A percentile compares a stretch with the other conserved stretches of the same genome.
These are phyloP conservation scores for Nymphalis c-album DNA, from an alignment of 2,888 invertebrate species.

Conservation along the genomic window DNA sequence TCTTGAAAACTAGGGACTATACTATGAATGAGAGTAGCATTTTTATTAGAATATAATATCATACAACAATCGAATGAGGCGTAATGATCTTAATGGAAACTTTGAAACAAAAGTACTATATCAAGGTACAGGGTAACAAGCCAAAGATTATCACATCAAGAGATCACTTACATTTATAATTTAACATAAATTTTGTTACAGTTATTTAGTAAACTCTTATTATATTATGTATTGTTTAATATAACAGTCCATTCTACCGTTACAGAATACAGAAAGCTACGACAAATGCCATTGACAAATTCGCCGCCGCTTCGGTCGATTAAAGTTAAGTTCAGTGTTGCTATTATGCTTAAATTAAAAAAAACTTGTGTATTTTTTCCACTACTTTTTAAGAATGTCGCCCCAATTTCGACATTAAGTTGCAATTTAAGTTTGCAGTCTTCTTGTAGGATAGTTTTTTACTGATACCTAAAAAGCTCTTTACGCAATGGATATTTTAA, in stretches of 20 bases:
- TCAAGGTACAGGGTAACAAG: neutral
- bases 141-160: too few species aligned
- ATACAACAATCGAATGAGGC: neutral
- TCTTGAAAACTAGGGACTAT: neutral
- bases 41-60: neutral
- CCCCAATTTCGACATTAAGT: too few species aligned
- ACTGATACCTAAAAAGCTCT: too few species aligned
- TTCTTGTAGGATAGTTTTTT: too few species aligned
- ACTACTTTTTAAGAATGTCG: too few species aligned
- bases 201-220: neutral
- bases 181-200: neutral
- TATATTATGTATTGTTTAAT: conserved; percentile 3
- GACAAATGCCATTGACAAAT: conserved; percentile 32
- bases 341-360: too few species aligned
- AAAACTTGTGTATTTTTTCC: too few species aligned
- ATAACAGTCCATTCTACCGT: conserved; percentile 20
- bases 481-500: too few species aligned
- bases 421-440: too few species aligned
- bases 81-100: neutral
- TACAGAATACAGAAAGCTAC: conserved; percentile 19
- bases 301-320: conserved; percentile 45
- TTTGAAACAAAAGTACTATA: neutral
- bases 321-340: conserved; percentile 27
- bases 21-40: neutral
- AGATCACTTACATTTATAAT: neutral